Percentiles rank a stretch among this genome's conserved stretches.
phyloP scores from a whole-genome alignment of 2,797 vertebrate species.

The Falco rusticolus region DNA sequence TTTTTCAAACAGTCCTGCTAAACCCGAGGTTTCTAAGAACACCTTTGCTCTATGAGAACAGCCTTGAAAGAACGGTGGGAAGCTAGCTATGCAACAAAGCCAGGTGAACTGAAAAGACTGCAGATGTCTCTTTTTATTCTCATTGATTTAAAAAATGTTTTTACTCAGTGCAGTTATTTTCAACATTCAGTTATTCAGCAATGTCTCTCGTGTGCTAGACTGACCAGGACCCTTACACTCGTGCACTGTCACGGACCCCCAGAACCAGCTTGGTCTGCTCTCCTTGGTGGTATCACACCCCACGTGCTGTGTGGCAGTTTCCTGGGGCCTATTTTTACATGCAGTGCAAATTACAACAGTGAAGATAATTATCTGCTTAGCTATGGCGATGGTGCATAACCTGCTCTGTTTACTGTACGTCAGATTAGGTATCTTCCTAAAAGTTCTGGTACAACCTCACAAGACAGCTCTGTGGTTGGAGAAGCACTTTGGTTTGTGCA shows the following conservation, averaged over 20 bases:
- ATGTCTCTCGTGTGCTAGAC: background rate
- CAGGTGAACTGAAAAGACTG: background rate
- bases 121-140: background rate
- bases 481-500: background rate
- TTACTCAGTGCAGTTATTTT: background rate
- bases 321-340: background rate
- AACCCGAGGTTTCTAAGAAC: background rate
- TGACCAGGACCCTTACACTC: background rate
- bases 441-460: background rate
- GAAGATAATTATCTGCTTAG: background rate
- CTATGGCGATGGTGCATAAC: background rate
- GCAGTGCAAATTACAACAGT: background rate
- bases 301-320: background rate
- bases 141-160: background rate
- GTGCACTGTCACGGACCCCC: background rate
- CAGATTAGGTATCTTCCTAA: background rate
- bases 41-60: background rate
- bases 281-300: background rate
- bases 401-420: background rate
- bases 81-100: background rate
- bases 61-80: background rate
- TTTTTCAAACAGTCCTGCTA: background rate
- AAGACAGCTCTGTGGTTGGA: background rate
- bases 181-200: background rate
- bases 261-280: background rate